phyloP scores from a whole-genome alignment of 2,113 vertebrate genomes.

The Tragelaphus scriptus region DNA sequence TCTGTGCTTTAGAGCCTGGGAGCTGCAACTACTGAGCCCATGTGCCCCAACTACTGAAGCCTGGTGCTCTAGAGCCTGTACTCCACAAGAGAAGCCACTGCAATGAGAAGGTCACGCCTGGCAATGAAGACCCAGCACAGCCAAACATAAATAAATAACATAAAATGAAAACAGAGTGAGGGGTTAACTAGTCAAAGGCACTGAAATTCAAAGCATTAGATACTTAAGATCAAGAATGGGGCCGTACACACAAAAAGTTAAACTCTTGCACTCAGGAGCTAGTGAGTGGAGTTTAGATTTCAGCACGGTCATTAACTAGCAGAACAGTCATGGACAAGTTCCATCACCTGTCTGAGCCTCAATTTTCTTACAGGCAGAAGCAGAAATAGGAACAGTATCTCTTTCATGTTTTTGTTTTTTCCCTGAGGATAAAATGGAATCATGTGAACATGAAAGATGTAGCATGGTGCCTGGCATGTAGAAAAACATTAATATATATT shows the following conservation, averaged over 20 bases:
- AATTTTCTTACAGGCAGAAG: not conserved
- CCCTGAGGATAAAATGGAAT: not conserved
- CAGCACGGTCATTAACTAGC: not conserved
- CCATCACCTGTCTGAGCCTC: not conserved
- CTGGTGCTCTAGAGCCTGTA: not conserved
- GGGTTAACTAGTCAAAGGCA: not conserved
- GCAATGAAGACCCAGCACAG: not conserved
- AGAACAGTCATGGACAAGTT: not conserved
- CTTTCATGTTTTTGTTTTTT: not conserved
- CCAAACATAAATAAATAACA: not conserved
- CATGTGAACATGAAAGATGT: not conserved
- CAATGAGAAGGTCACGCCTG: not conserved
- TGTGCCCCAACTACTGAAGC: fast-evolving
- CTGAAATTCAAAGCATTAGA: not conserved
- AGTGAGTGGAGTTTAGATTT: not conserved
- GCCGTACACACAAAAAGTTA: not conserved
- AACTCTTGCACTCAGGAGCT: not conserved
- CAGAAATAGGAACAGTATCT: not conserved
- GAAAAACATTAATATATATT: not conserved
- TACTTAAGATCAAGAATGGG: not conserved
- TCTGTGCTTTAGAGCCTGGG: not conserved
- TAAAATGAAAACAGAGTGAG: not conserved
- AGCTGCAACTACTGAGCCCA: not conserved
- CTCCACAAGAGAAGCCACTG: not conserved
- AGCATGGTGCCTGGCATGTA: not conserved